These are phyloP conservation scores for Amazona guildingii DNA, from an alignment of 2,113 vertebrate species.

Conservation along the genomic window DNA sequence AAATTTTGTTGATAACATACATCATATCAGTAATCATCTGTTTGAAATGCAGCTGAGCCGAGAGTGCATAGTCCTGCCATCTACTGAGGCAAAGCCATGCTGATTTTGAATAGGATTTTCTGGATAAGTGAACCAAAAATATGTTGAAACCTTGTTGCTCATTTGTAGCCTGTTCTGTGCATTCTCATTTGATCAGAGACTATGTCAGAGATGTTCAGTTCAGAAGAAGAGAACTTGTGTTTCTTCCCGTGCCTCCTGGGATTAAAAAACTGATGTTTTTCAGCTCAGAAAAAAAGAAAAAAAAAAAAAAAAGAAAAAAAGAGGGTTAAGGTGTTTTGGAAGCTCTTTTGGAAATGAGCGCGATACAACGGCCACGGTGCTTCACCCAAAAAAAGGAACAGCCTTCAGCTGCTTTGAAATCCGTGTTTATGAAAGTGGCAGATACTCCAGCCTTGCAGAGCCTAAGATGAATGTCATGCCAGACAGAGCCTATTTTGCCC, in stretches of 20 bases:
- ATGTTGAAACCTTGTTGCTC: not conserved
- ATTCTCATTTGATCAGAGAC: not conserved
- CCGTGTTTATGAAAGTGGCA: not conserved
- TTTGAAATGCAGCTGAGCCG: not conserved
- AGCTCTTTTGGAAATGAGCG: not conserved
- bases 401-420: not conserved
- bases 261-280: not conserved
- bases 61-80: not conserved
- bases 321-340: not conserved
- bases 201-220: not conserved
- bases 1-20: not conserved
- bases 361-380: not conserved
- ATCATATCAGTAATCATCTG: not conserved
- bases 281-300: not conserved
- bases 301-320: not conserved
- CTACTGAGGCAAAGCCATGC: not conserved
- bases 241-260: not conserved
- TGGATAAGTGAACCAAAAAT: not conserved
- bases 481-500: not conserved
- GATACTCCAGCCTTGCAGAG: not conserved
- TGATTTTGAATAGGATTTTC: not conserved
- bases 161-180: not conserved
- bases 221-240: not conserved
- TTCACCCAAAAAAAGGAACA: not conserved
- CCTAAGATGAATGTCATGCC: not conserved